phyloP scores from a whole-genome alignment of 2,797 vertebrate genomes.

The Podarcis lilfordi region DNA sequence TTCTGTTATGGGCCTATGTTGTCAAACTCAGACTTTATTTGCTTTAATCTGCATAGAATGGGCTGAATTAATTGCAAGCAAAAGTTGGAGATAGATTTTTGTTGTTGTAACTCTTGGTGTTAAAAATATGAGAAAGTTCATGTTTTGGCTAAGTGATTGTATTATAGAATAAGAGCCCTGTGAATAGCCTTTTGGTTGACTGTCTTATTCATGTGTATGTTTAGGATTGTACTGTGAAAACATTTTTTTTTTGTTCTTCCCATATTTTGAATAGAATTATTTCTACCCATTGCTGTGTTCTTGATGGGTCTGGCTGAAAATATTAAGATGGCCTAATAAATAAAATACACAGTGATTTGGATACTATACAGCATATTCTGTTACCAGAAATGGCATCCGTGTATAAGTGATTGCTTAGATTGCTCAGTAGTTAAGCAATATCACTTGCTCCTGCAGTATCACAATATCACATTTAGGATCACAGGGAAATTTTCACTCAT shows the following conservation, averaged over 20 bases:
- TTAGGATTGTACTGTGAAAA: background rate
- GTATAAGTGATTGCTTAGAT: background rate
- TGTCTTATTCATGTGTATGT: background rate
- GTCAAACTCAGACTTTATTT: background rate
- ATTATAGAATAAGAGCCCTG: background rate
- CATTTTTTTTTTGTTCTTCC: background rate
- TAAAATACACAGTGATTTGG: background rate
- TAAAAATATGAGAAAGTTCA: background rate
- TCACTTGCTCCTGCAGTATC: no score
- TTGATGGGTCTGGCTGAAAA: background rate
- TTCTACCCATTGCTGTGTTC: background rate
- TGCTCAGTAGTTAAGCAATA: background rate
- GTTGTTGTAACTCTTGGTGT: background rate
- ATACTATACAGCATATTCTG: background rate
- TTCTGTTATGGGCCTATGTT: background rate
- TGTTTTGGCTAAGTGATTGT: background rate
- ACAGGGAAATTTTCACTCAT: no score
- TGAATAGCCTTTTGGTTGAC: background rate
- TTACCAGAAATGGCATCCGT: background rate
- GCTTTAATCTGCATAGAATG: background rate
- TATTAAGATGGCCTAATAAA: background rate
- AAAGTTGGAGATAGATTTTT: background rate
- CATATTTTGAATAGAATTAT: background rate
- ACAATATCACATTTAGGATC: no score
- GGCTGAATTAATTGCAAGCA: slow-evolving; percentile 2